Conservation (phyloP, 1,140 invertebrate genomes). For the Protaetia brevitarsis region DNA sequence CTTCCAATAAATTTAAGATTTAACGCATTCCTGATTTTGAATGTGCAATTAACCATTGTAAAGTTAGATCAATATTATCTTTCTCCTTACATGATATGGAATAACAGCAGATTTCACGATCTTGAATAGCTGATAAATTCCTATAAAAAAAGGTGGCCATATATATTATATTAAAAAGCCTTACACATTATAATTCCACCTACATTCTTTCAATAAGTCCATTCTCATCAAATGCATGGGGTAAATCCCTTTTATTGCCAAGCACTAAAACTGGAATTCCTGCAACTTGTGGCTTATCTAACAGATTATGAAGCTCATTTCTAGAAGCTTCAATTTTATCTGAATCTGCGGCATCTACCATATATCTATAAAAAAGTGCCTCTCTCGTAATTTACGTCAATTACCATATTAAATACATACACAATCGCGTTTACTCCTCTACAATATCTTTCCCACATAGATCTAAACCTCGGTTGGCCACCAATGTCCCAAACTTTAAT, state of each 20-base stretch:
- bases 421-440: conserved; percentile 99
- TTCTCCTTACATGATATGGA: conserved; percentile 99
- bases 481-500: conserved; percentile 99
- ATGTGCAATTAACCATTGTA: conserved; percentile 99
- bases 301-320: conserved; percentile 94
- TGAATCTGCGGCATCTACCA: conserved; percentile 98
- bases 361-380: conserved; percentile 66
- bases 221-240: conserved; percentile 95
- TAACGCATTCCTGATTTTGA: conserved; percentile 81
- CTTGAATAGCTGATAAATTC: conserved; percentile 97
- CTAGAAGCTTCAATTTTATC: conserved; percentile 98
- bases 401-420: conserved; percentile 58
- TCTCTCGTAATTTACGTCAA: background rate
- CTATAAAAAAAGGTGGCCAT: conserved; percentile 59
- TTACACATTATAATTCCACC: too few species aligned
- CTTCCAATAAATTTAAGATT: background rate
- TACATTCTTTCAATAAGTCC: conserved; percentile 98
- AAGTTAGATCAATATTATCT: conserved; percentile 99
- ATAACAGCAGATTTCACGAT: conserved; percentile 99
- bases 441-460: conserved; percentile 99
- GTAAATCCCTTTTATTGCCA: conserved; percentile 97
- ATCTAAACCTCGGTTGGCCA: conserved; percentile 97
- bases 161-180: conserved; percentile 1
- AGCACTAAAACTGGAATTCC: conserved; percentile 98
- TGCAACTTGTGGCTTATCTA: conserved; percentile 96